A percentile compares a stretch with the other conserved stretches of the same genome.
Evolutionary conservation across 1,140 invertebrate species (phyloP).

Genomic region (Drosophila orosa): DNA sequence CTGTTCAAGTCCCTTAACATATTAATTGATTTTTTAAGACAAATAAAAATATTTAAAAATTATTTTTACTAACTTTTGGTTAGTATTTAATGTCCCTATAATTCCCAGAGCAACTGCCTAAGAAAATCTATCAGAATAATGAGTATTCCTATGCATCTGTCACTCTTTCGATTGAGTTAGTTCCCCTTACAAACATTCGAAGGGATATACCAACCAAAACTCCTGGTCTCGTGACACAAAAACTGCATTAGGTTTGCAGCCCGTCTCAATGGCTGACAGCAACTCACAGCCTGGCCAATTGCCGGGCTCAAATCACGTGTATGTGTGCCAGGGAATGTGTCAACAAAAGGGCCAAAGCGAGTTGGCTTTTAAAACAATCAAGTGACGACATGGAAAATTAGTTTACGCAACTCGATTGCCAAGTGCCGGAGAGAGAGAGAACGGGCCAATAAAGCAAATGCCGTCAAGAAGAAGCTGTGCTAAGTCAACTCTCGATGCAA

Average conservation of each 20-base stretch:
- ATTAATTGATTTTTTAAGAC: neutral
- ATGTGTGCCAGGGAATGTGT: constrained; percentile 36
- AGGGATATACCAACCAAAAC: neutral
- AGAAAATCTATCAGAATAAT: neutral
- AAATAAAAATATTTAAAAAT: neutral
- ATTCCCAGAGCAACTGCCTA: neutral
- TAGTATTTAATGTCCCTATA: neutral
- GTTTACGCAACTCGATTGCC: constrained; percentile 75
- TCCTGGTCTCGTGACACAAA: constrained; percentile 48
- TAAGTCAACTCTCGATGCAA: constrained; percentile 80
- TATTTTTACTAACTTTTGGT: no score
- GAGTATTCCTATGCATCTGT: neutral
- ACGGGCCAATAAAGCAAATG: constrained; percentile 42
- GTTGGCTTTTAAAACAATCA: constrained; percentile 81
- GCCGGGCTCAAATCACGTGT: constrained; percentile 55
- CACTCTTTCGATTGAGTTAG: neutral
- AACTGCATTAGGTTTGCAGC: constrained; percentile 67
- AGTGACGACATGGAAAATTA: constrained; percentile 82
- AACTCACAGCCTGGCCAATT: constrained; percentile 33
- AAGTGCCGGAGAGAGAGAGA: constrained; percentile 38
- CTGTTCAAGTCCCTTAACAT: neutral
- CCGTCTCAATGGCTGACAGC: constrained; percentile 32
- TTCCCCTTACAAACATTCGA: neutral
- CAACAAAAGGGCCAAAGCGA: constrained; percentile 46
- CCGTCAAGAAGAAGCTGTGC: constrained; percentile 58